Base-by-base conservation (phyloP, 2,797 vertebrate species). In the Glyptemys insculpta region DNA sequence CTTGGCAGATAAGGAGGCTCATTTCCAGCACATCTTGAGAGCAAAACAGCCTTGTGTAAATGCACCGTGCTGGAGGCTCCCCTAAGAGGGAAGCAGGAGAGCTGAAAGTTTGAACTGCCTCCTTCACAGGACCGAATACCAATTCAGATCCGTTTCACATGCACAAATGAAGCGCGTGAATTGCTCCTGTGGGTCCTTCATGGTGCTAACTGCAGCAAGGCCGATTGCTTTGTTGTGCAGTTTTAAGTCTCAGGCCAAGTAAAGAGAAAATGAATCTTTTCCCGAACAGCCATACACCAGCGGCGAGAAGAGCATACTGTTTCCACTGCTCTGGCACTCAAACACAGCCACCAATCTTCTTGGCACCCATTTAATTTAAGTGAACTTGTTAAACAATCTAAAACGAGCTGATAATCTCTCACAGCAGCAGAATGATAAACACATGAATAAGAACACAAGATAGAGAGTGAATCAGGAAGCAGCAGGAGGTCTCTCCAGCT, bases 371-470 rank as follows among this genome's bases (percentile, higher is more conserved):
- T 85, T 72, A 47, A 41, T 37, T 44, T 12, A 57, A 78, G 79
- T 37, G 59, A 23, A 50, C 8, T 29, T 29, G 21, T 50, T 90
- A 59, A 90, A 79, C 62, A 74, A n/a, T 31, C 27, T 78, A 86
- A 37, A 37, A 1, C 2, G 5, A 81, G 76, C 83, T 21, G 29
- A 41, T 44, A 53, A 91, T 18, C 12, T 8, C 85, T 54, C 3
- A 3, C 12, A 82, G 91, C 29, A 62, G 10, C 8, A 7, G 21
- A 37, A 19, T 1, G 25, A 88, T 80, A 41, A 85, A 68, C 44
- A 92, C 34, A 11, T 1, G 2, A 53, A 2, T 1, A 34, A 0
- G 1, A 57, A 4, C 0, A 25, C 1, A 19, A n/a, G 81, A 50
- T 5, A 79, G 49, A 12, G 52, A 91, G 29, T 0, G 14, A 89